phyloP scores from a whole-genome alignment of 2,113 vertebrate species.

The Girardinichthys multiradiatus region DNA sequence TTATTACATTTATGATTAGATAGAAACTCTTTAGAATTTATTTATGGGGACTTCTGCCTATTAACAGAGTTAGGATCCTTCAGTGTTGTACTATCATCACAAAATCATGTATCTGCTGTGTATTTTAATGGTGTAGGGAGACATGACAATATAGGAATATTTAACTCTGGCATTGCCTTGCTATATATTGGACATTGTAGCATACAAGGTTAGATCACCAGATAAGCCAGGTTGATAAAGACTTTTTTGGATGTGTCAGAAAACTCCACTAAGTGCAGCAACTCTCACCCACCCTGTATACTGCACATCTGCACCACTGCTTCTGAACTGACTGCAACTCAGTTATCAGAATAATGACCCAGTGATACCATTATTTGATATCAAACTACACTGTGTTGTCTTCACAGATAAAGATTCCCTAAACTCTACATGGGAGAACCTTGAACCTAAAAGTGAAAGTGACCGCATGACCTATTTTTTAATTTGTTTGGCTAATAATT shows the following conservation, averaged over 20 bases:
- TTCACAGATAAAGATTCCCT: neutral
- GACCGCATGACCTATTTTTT: neutral
- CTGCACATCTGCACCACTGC: neutral
- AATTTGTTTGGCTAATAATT: neutral
- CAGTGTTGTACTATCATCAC: neutral
- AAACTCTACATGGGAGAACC: neutral
- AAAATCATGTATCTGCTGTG: neutral
- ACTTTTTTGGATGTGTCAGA: too few species aligned
- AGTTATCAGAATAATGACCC: neutral
- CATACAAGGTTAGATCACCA: too few species aligned
- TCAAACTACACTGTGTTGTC: neutral
- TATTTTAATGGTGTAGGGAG: too few species aligned
- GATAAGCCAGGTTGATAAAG: too few species aligned
- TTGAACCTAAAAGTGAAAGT: neutral
- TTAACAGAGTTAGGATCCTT: neutral
- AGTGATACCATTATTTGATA: neutral
- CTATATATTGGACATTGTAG: too few species aligned
- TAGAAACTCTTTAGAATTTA: neutral
- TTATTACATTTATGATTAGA: slow-evolving; percentile 5
- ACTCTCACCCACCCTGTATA: neutral
- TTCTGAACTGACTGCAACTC: neutral
- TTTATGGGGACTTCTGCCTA: too few species aligned
- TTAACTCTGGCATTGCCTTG: too few species aligned
- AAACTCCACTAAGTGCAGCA: too few species aligned
- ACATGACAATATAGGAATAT: too few species aligned